Percentiles rank a stretch among this genome's conserved stretches.
Conservation (phyloP, 2,113 vertebrate species). For the Callorhinus ursinus region DNA sequence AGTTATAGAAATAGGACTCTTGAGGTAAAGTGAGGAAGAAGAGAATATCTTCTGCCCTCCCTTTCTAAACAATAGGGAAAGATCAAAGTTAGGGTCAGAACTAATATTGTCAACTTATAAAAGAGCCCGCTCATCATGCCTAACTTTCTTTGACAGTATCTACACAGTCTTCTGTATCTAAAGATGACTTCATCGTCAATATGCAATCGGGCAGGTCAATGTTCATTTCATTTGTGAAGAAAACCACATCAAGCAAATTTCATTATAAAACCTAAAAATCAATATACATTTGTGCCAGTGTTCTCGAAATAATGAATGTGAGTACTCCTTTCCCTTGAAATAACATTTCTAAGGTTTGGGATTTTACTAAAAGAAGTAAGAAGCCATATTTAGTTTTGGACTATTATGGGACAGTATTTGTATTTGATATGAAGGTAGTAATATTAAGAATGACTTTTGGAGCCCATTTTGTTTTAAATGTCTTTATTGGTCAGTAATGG, state of each 20-base stretch:
- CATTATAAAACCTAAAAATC: conserved; percentile 78
- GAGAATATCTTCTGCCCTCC: not conserved
- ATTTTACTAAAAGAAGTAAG: conserved; percentile 34
- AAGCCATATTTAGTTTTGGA: not conserved
- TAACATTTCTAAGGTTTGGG: conserved; percentile 40
- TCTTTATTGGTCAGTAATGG: not conserved
- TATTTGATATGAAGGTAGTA: conserved; percentile 16
- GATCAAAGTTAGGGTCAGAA: conserved; percentile 16
- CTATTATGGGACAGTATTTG: conserved; percentile 21
- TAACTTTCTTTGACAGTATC: conserved; percentile 64
- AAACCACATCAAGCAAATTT: conserved; percentile 78
- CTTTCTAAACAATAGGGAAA: not conserved
- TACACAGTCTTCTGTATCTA: conserved; percentile 45
- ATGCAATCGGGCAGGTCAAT: conserved; percentile 73
- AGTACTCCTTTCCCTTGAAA: conserved; percentile 52
- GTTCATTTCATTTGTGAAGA: conserved; percentile 80
- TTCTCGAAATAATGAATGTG: conserved; percentile 69
- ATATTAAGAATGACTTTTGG: not conserved
- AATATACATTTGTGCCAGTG: conserved; percentile 55
- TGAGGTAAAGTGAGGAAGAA: not conserved
- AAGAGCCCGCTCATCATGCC: conserved; percentile 46
- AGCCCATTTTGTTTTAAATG: conserved; percentile 5
- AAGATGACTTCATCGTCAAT: conserved; percentile 79
- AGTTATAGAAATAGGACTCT: not conserved
- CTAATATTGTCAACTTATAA: conserved; percentile 38